Base-by-base conservation (phyloP, 2,888 invertebrate genomes). In the Disparrhopalites patrizii region DNA sequence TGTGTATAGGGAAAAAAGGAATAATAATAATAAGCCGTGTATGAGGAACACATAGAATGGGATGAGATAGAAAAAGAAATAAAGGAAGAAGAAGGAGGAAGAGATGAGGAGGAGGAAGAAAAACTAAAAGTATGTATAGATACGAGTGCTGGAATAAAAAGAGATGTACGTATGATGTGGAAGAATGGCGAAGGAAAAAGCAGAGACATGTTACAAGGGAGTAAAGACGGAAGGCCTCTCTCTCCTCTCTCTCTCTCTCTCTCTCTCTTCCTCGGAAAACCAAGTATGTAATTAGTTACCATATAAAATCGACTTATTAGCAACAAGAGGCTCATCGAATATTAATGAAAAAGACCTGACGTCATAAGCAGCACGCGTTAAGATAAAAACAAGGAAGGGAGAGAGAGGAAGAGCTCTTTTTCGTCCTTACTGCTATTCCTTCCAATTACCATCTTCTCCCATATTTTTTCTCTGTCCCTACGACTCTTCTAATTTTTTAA, bases 241-340 rank as follows among this genome's bases (percentile, higher is more conserved):
- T n/a, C n/a, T n/a, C n/a, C n/a, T n/a, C n/a, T n/a, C n/a, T n/a
- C n/a, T n/a, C n/a, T n/a, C n/a, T n/a, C n/a, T n/a, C n/a, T n/a
- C n/a, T n/a, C n/a, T n/a, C n/a, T n/a, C n/a, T n/a, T 65, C 63
- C 66, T 62, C 23, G 62, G 67, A 66, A 68, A 71, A 66, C 69
- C 64, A 69, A 72, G 72, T 72, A 72, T 52, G 62, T 62, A 62
- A 62, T 62, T 62, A 62, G 62, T 62, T 62, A 52, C 62, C 40
- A 51, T 72, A 73, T 73, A 75, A 73, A 73, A 75, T 75, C 73
- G 72, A 73, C 72, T 75, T 73, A 75, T 75, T 75, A 73, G 73
- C 75, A 75, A 73, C 75, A 73, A 70, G 75, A 75, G 75, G 69
- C 71, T 71, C 75, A 75, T 75, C 73, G 75, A 73, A 75, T 75